These are phyloP conservation scores for Arenicola marina DNA, from an alignment of 2,888 invertebrate genomes.

Conservation along the genomic window DNA sequence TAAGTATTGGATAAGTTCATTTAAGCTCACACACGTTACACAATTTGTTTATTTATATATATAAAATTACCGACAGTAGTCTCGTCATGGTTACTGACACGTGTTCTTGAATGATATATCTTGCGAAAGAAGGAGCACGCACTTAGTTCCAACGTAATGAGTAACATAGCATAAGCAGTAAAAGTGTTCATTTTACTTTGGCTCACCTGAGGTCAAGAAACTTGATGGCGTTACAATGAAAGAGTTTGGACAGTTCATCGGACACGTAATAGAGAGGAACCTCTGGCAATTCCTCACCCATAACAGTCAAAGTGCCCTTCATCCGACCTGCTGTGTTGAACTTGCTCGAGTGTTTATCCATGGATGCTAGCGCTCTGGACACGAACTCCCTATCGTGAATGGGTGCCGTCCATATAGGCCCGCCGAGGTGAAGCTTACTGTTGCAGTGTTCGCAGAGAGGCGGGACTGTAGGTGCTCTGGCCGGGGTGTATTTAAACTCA, in stretches of 20 bases:
- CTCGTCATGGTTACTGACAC: background rate
- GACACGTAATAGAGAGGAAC: constrained; percentile 85
- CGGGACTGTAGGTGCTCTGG: constrained; percentile 72
- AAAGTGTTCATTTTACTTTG: constrained; percentile 19
- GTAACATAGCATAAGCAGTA: too few species aligned
- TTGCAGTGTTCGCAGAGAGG: constrained; percentile 69
- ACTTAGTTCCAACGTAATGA: background rate
- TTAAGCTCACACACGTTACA: background rate
- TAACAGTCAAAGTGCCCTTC: constrained; percentile 69
- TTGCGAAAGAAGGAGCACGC: background rate
- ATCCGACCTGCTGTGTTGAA: constrained; percentile 74
- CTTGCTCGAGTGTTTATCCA: constrained; percentile 54
- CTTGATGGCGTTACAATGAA: constrained; percentile 65
- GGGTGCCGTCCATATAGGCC: constrained; percentile 91
- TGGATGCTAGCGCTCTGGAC: constrained; percentile 67
- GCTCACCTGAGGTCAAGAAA: constrained; percentile 67
- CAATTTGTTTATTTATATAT: background rate
- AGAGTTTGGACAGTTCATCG: constrained; percentile 75
- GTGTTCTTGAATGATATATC: background rate
- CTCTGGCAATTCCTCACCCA: constrained; percentile 77
- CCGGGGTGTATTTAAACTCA: constrained; percentile 70
- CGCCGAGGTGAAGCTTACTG: constrained; percentile 73
- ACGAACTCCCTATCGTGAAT: constrained; percentile 84
- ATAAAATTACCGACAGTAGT: background rate
- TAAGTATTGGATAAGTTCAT: background rate